Conservation (phyloP, 2,113 vertebrate genomes). For the Phylloscopus trochilus region DNA sequence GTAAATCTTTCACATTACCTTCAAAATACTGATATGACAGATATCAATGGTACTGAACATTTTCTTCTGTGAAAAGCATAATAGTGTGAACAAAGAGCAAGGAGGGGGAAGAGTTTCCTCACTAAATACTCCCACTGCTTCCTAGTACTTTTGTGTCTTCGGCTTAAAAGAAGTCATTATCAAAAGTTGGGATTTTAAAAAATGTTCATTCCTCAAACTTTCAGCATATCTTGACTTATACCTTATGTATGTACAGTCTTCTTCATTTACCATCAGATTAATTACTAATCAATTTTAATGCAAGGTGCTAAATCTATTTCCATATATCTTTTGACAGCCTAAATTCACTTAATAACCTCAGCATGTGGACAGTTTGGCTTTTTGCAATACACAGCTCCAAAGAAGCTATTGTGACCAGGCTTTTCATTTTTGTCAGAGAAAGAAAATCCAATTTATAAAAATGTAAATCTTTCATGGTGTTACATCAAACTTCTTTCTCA, state of each 20-base stretch:
- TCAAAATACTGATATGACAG: not conserved
- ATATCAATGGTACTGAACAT: not conserved
- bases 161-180: not conserved
- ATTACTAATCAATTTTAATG: not conserved
- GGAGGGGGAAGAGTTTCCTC: not conserved
- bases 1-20: not conserved
- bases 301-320: not conserved
- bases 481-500: not conserved
- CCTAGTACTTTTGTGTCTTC: not conserved
- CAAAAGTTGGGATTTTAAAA: not conserved
- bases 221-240: not conserved
- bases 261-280: not conserved
- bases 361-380: not conserved
- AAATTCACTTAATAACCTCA: not conserved
- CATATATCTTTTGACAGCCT: not conserved
- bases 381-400: not conserved
- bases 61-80: not conserved
- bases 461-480: not conserved
- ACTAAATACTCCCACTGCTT: not conserved
- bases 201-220: not conserved
- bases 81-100: not conserved
- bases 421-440: not conserved
- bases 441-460: slow-evolving; percentile 23
- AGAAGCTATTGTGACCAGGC: not conserved
- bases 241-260: not conserved